These are phyloP conservation scores for Nysson spinosus DNA, from an alignment of 2,888 invertebrate species.

Conservation along the genomic window DNA sequence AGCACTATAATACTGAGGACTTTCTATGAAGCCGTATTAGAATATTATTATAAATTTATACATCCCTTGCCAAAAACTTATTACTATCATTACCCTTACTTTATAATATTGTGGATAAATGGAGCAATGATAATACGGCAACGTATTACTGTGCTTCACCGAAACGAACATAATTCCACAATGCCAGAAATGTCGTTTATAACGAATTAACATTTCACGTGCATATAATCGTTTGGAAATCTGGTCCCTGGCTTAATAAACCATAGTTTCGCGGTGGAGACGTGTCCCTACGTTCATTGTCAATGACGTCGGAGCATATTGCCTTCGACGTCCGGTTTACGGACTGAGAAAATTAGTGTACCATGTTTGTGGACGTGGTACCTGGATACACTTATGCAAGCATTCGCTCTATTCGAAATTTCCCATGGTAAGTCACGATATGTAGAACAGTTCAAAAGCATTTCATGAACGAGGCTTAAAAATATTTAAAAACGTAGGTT, in stretches of 20 bases:
- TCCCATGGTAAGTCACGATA: no score
- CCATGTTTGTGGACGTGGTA: slow-evolving; percentile 18
- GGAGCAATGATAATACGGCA: no score
- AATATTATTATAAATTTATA: no score
- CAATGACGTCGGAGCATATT: slow-evolving; percentile 27
- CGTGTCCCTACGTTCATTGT: slow-evolving; percentile 30
- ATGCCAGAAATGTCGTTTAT: background rate
- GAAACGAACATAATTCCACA: background rate
- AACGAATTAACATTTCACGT: background rate
- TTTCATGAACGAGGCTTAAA: no score
- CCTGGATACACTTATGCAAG: slow-evolving; percentile 6
- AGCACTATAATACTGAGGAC: no score
- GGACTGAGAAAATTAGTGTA: slow-evolving; percentile 42
- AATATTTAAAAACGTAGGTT: no score
- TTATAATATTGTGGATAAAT: no score
- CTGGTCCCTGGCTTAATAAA: slow-evolving; percentile 34
- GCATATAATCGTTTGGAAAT: background rate
- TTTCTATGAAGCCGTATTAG: no score
- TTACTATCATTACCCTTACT: no score
- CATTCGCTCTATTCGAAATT: slow-evolving; percentile 32
- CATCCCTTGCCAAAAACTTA: no score
- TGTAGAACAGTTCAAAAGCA: no score
- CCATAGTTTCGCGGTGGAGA: slow-evolving; percentile 24
- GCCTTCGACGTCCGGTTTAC: slow-evolving; percentile 35
- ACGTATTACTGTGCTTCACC: background rate